Conservation (phyloP, 2,113 vertebrate genomes). For the Solea solea region DNA sequence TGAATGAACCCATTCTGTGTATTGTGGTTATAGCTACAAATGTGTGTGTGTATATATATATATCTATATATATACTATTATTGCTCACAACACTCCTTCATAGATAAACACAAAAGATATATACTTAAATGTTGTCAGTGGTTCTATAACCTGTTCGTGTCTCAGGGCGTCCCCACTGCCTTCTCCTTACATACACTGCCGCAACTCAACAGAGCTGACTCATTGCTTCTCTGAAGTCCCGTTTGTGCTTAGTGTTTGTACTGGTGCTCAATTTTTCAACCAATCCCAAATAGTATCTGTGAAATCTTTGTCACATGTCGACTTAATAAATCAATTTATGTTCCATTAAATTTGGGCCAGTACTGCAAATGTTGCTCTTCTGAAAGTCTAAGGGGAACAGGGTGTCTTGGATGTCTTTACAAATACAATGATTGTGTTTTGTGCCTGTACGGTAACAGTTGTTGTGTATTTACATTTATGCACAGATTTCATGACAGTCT, state of each 20-base stretch:
- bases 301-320: neutral
- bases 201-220: constrained; percentile 9
- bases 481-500: constrained; percentile 38
- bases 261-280: constrained; percentile 35
- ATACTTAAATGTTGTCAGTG: constrained; percentile 25
- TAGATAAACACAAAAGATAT: constrained; percentile 17
- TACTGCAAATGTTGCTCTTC: constrained; percentile 26
- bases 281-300: neutral
- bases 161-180: constrained; percentile 66
- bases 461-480: constrained; percentile 48
- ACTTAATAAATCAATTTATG: neutral
- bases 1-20: constrained; percentile 21
- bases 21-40: constrained; percentile 14
- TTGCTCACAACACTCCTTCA: constrained; percentile 20
- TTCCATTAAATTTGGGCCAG: constrained; percentile 27
- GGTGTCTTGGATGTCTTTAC: constrained; percentile 47
- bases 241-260: constrained; percentile 16
- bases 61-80: neutral
- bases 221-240: constrained; percentile 10
- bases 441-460: constrained; percentile 47
- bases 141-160: constrained; percentile 32
- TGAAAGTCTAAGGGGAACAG: constrained; percentile 34
- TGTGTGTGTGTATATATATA: too few relatives aligned
- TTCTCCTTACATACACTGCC: constrained; percentile 56
- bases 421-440: constrained; percentile 48